Base-by-base conservation (phyloP, 2,797 vertebrate species). In the Helostoma temminkii region DNA sequence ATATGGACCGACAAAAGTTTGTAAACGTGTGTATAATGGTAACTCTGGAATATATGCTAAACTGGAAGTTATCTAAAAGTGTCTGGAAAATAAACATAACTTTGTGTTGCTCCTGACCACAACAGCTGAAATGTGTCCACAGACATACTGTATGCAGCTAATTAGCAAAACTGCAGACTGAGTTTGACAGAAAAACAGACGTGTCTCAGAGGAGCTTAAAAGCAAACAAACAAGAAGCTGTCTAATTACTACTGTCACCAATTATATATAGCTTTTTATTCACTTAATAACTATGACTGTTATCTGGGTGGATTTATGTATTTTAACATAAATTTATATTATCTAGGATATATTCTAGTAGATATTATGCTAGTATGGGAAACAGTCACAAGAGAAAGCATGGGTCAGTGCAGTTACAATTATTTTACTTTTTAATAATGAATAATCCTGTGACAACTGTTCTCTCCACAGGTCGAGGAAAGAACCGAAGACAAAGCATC, bases 401-500 rank as follows among this genome's bases (percentile, higher is more conserved):
- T 0, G 37, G 65, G 60, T 53, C 42, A 0, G 10, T 25, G n/a
- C 37, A 39, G 58, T 5, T 22, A 46, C n/a, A n/a, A n/a, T n/a
- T 34, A 34, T 11, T 12, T 26, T 26, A 26, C 7, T 21, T 15
- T 1, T 48, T 16, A 47, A 42, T 26, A 32, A 6, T 41, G 22
- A 32, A 46, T 34, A 47, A 59, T 50, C 9, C 25, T 32, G 10
- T 39, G 26, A 52, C 14, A 4, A n/a, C 69, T 47, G 49, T 12
- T 50, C 30, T 79, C 14, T 61, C 25, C 25, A 63, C 77, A 99
- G 97, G 94, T 85, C 95, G 96, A 84, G 96, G 96, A 79, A 98
- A 97, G 89, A 96, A 92, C 93, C 93, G 97, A 69, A 88, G 97
- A 69, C 97, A 99, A 85, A 99, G 97, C 78, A 96, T 99, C 92